phyloP scores from a whole-genome alignment of 2,888 invertebrate genomes.

The Sminthurides aquaticus region DNA sequence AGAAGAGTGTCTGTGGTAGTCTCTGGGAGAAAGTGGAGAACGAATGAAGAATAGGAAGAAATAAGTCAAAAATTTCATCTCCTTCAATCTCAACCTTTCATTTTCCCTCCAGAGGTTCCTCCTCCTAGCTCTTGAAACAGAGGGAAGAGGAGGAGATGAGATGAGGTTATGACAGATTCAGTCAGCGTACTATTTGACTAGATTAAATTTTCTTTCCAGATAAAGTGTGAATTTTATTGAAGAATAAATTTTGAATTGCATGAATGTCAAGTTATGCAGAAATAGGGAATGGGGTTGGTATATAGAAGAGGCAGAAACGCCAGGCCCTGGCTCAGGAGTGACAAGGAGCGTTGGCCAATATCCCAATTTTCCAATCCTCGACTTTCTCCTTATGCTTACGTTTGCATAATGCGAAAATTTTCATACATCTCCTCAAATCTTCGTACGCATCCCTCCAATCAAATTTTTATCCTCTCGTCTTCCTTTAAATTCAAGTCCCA shows the following conservation, averaged over 20 bases:
- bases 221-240: slow-evolving; percentile 40
- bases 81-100: slow-evolving; percentile 11
- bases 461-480: neutral
- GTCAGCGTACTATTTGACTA: slow-evolving; percentile 12
- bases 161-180: slow-evolving; percentile 19
- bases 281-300: neutral
- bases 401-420: neutral
- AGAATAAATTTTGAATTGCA: slow-evolving; percentile 36
- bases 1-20: neutral
- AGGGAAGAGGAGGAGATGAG: slow-evolving; percentile 5
- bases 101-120: slow-evolving; percentile 7
- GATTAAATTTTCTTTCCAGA: slow-evolving; percentile 29
- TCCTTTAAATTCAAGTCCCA: no score
- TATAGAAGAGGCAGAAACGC: neutral
- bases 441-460: neutral
- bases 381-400: neutral
- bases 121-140: neutral
- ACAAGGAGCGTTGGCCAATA: neutral
- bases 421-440: neutral
- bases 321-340: neutral
- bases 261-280: slow-evolving; percentile 21
- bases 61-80: slow-evolving; percentile 17
- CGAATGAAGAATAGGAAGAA: slow-evolving; percentile 1
- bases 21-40: neutral
- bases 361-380: neutral